Base-by-base conservation (phyloP, 1,140 invertebrate genomes). In the Scaptodrosophila lebanonensis region DNA sequence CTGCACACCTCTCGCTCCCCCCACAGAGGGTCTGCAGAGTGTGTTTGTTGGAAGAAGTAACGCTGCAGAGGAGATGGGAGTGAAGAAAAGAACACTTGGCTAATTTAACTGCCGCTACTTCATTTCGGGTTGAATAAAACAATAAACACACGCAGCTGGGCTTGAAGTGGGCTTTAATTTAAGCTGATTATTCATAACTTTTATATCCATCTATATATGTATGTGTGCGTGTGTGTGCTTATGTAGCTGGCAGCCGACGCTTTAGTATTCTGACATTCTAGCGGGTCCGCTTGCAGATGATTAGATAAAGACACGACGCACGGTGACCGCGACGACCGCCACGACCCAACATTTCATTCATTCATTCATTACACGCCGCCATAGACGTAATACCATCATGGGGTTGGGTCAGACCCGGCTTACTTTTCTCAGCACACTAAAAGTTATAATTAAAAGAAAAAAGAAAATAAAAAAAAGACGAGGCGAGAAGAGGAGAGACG, bases 401-500 rank as follows among this genome's bases (percentile, higher is more conserved):
- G 13, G 30, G 15, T 18, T n/a, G 18, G n/a, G 11, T 33, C 13
- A 13, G 57, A 47, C 35, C 17, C 4, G 35, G 47, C 54, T 66
- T 45, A 66, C 51, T 66, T 57, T 82, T 82, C 75, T 82, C 66
- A 82, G 75, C 75, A n/a, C n/a, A 68, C 65, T 69, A 36, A 64
- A 65, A 70, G 70, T 75, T 75, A 66, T 82, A 82, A 82, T 82
- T 82, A 82, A 82, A 79, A 70, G 72, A 45, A 62, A 75, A 67
- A 38, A n/a, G n/a, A n/a, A n/a, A n/a, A n/a, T n/a, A n/a, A n/a
- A n/a, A n/a, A n/a, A n/a, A n/a, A 13, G 13, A 11, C 32, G 4
- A 35, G 3, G 32, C 4, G 13, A 11, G 4, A 35, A 35, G n/a
- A 4, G n/a, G 3, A 35, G n/a, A 35, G 13, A 11, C 4, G n/a